A percentile compares a stretch with the other conserved stretches of the same genome.
These are phyloP conservation scores for Belgica antarctica DNA, from an alignment of 2,888 invertebrate genomes.

Conservation along the genomic window DNA sequence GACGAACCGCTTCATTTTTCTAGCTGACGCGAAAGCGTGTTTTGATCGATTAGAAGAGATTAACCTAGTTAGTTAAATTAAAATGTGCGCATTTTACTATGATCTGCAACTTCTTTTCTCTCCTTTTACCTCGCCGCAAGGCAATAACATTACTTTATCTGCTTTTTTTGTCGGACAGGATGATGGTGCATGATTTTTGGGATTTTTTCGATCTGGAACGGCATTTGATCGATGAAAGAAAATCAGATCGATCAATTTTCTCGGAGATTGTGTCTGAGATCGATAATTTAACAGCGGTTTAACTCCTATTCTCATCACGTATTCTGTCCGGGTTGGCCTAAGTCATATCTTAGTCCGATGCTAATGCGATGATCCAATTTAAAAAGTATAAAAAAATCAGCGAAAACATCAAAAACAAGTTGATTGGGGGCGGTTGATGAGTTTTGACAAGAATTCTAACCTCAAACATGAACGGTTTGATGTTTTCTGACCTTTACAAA, in stretches of 20 bases:
- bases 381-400: not conserved
- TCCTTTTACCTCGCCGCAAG: not conserved
- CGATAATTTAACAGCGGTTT: too few species aligned
- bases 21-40: slow-evolving; percentile 2
- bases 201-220: not conserved
- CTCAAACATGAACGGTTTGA: too few species aligned
- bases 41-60: slow-evolving; percentile 24
- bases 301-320: too few species aligned
- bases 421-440: too few species aligned
- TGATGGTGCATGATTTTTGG: not conserved
- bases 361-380: slow-evolving; percentile 21
- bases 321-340: too few species aligned
- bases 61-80: not conserved
- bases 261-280: not conserved
- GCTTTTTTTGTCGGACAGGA: not conserved
- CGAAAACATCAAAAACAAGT: not conserved
- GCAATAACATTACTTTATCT: not conserved
- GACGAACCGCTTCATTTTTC: not conserved
- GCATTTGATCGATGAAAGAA: not conserved
- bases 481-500: too few species aligned
- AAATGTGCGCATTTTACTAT: not conserved
- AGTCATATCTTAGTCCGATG: too few species aligned
- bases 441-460: too few species aligned
- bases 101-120: not conserved
- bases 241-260: not conserved